Conservation (phyloP, 2,797 vertebrate genomes). For the Xyrichtys novacula region DNA sequence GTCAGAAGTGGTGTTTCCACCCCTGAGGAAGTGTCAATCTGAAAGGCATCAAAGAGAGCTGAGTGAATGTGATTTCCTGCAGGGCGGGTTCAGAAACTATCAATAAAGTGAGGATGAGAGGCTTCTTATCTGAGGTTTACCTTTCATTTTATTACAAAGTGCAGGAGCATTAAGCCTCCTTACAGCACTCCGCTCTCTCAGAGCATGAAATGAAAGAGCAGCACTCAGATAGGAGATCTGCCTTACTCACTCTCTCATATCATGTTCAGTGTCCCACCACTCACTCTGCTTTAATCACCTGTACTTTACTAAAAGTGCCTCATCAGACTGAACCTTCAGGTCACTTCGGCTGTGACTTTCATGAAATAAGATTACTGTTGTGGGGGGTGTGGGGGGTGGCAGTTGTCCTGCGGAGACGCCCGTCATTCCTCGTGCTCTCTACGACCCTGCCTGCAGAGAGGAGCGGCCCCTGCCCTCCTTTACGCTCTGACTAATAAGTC, state of each 20-base stretch:
- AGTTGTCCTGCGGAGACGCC: slow-evolving; percentile 65
- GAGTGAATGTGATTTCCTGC: slow-evolving; percentile 64
- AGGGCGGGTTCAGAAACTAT: slow-evolving; percentile 44
- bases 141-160: slow-evolving; percentile 66
- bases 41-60: slow-evolving; percentile 62
- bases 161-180: slow-evolving; percentile 52
- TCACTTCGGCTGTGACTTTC: slow-evolving; percentile 40
- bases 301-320: slow-evolving; percentile 33
- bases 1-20: slow-evolving; percentile 61
- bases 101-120: slow-evolving; percentile 62
- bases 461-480: slow-evolving; percentile 45
- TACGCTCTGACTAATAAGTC: slow-evolving; percentile 65
- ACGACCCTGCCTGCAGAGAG: slow-evolving; percentile 64
- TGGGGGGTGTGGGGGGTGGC: slow-evolving; percentile 10
- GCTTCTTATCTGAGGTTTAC: slow-evolving; percentile 61
- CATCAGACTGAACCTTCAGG: slow-evolving; percentile 26
- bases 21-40: slow-evolving; percentile 68
- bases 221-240: slow-evolving; percentile 48
- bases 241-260: slow-evolving; percentile 27
- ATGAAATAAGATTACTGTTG: slow-evolving; percentile 22
- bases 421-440: slow-evolving; percentile 66
- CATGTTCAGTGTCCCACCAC: slow-evolving; percentile 12
- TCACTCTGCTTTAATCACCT: slow-evolving; percentile 36
- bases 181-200: slow-evolving; percentile 34
- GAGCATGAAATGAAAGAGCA: slow-evolving; percentile 44